A percentile compares a stretch with the other conserved stretches of the same genome.
Conservation (phyloP, 2,113 vertebrate species). For the Pseudopipra pipra region DNA sequence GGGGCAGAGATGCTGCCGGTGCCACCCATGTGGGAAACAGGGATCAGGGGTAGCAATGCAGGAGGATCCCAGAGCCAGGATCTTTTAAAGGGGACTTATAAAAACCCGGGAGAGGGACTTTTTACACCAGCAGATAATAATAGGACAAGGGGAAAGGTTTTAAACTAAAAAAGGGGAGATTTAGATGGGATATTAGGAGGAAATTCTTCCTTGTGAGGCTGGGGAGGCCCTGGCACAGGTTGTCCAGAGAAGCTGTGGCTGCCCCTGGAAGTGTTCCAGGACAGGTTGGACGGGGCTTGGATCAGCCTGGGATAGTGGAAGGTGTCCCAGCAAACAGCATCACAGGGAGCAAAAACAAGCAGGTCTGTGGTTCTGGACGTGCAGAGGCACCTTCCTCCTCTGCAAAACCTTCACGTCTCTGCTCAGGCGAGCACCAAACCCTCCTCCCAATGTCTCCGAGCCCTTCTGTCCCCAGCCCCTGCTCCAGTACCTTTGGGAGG, state of each 20-base stretch:
- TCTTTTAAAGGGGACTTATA: background rate
- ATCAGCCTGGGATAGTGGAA: background rate
- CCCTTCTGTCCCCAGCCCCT: background rate
- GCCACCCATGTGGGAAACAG: rapidly evolving
- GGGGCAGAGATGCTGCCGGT: background rate
- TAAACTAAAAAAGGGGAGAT: background rate
- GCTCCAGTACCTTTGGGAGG: background rate
- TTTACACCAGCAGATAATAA: background rate
- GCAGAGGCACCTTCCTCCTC: background rate
- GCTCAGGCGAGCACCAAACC: background rate
- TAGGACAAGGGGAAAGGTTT: background rate
- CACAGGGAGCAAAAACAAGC: background rate
- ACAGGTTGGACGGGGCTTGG: background rate
- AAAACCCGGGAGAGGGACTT: background rate
- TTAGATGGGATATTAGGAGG: background rate
- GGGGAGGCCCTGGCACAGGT: background rate
- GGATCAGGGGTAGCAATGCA: background rate
- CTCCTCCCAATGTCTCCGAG: background rate
- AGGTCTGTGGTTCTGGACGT: background rate
- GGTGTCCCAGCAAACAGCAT: background rate
- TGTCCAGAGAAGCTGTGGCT: background rate
- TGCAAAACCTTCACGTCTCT: background rate
- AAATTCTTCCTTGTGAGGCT: background rate
- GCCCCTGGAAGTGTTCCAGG: background rate
- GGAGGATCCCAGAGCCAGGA: background rate